Evolutionary conservation across 2,888 invertebrate species (phyloP).

Genomic region (Gymnocheta viridis): DNA sequence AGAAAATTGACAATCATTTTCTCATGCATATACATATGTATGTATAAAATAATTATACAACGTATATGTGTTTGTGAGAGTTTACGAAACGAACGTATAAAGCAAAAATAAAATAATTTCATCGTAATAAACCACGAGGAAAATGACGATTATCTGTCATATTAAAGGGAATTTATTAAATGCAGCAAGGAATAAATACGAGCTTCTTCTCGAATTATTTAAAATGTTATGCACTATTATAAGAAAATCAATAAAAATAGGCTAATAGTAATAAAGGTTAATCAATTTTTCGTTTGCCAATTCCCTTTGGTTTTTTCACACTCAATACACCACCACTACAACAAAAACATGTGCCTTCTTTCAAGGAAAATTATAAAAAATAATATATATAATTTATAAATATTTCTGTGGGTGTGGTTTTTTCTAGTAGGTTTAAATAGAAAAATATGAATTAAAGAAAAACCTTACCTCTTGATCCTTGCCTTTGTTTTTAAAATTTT

Average conservation of each 20-base stretch:
- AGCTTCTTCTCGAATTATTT: not conserved
- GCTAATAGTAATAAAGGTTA: slow-evolving; percentile 58
- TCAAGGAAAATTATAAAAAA: slow-evolving; percentile 62
- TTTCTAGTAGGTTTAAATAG: slow-evolving; percentile 23
- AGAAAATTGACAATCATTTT: slow-evolving; percentile 33
- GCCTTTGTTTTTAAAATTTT: slow-evolving; percentile 99
- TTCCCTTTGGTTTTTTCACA: slow-evolving; percentile 46
- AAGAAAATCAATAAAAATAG: slow-evolving; percentile 57
- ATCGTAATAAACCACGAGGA: slow-evolving; percentile 68
- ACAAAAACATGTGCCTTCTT: slow-evolving; percentile 67
- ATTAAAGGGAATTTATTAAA: not conserved
- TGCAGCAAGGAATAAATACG: not conserved
- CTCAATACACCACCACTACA: slow-evolving; percentile 64
- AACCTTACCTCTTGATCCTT: slow-evolving; percentile 98
- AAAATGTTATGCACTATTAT: not conserved
- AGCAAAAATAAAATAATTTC: slow-evolving; percentile 50
- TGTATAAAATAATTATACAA: not conserved
- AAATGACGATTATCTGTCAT: slow-evolving; percentile 29
- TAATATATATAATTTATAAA: slow-evolving; percentile 26
- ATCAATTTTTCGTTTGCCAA: slow-evolving; percentile 63
- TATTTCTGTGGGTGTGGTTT: slow-evolving; percentile 64
- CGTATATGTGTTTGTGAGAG: slow-evolving; percentile 14
- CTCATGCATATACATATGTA: not conserved
- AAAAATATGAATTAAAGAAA: not conserved
- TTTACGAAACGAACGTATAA: slow-evolving; percentile 34